Evolutionary conservation across 2,888 invertebrate genomes (phyloP).

Genomic region (Drosophila nigritarsus): DNA sequence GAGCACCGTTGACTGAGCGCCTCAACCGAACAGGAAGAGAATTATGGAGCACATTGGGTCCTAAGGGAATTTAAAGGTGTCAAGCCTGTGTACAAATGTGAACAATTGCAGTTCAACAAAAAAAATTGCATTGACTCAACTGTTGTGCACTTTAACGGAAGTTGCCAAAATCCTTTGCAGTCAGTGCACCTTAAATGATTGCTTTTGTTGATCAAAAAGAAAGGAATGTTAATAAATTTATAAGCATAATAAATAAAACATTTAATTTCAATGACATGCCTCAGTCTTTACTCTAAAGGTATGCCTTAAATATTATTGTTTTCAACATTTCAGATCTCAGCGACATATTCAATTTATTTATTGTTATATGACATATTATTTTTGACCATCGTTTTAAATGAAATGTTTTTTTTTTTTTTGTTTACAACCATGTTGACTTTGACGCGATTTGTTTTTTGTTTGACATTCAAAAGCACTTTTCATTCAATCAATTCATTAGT

Average conservation of each 20-base stretch:
- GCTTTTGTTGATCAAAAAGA: not conserved
- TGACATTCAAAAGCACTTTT: not conserved
- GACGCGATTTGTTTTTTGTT: not conserved
- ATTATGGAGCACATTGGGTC: not conserved
- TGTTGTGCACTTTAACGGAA: not conserved
- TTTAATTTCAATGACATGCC: not conserved
- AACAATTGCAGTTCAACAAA: not conserved
- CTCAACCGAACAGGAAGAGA: conserved; percentile 2
- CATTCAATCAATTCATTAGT: not conserved
- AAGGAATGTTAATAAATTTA: not conserved
- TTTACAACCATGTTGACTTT: not conserved
- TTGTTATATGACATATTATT: not conserved
- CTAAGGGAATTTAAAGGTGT: not conserved
- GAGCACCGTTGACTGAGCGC: conserved; percentile 6
- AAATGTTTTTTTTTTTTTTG: not conserved
- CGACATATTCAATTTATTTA: not conserved
- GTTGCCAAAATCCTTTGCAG: not conserved
- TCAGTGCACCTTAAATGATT: not conserved
- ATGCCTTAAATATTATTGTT: not conserved
- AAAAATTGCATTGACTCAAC: not conserved
- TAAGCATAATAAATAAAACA: not conserved
- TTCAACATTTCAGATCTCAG: not conserved
- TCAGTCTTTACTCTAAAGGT: not conserved
- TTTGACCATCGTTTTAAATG: not conserved
- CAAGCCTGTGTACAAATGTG: not conserved